Evolutionary conservation across 2,113 vertebrate genomes (phyloP), one percentile per base, ranked within the genome.

Genomic region (Camelus bactrianus): DNA sequence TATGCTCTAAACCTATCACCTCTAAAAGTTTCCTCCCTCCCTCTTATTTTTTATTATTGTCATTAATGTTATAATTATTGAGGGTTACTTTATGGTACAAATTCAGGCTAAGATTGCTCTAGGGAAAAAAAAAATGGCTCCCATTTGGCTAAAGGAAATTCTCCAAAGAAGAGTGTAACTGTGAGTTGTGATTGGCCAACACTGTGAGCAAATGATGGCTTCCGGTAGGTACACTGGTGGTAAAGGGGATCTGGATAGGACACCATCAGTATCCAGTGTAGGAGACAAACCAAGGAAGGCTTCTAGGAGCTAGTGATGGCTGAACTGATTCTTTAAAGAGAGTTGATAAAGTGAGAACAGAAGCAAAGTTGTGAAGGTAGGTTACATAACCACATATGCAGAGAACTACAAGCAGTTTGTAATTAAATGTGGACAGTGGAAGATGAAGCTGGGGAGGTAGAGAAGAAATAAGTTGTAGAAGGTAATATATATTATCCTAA

Each of bases 301-400:
- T 93, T 93, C 54, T 35, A 30, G 7, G 28, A 69, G 6, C 3
- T 1, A 64, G 17, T 42, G 46, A 22, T 11, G 80, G 52, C 67
- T 12, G 2, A 50, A 79, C 1, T 46, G 11, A 69, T 3, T 62
- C 4, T n/a, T 93, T 13, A 56, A 64, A 24, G 4, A 54, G 19
- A 91, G 1, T 0, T 67, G 26, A 80, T 30, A 12, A 82, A 60
- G 3, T 60, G 58, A 67, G 4, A 60, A 19, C 28, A 48, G 22
- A 13, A 46, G 24, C 17, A 88, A 32, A 80, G 52, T 1, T 8
- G 30, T 52, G 16, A 72, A 46, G 6, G 42, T 22, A 38, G 26
- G 0, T 64, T 64, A 15, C 9, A 64, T 22, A 28, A 16, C 26
- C 5, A 0, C 11, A 1, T 1, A 48, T 65, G 9, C n/a, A 77